Conservation (phyloP, 2,113 vertebrate genomes). For the Amphiprion ocellaris region DNA sequence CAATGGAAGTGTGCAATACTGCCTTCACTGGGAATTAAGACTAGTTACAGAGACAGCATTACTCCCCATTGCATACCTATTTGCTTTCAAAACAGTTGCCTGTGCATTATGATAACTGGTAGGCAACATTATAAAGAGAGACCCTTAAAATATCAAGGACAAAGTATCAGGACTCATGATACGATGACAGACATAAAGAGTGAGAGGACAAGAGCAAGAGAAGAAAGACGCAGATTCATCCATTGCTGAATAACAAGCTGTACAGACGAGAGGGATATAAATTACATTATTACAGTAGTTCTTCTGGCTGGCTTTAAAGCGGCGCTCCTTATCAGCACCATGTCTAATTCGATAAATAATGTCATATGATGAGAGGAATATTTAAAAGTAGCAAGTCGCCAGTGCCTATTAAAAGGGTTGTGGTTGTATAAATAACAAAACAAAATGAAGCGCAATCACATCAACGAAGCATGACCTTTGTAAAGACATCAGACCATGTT, state of each 20-base stretch:
- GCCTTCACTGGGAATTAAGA: neutral
- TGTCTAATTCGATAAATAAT: constrained; percentile 36
- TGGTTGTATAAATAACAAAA: neutral
- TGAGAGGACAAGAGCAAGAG: neutral
- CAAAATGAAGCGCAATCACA: neutral
- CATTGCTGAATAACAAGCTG: constrained; percentile 6
- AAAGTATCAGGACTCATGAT: neutral
- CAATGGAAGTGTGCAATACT: neutral
- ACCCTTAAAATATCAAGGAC: neutral
- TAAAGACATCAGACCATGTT: neutral
- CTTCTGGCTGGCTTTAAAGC: constrained; percentile 35
- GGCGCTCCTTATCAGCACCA: constrained; percentile 45
- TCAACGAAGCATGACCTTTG: neutral
- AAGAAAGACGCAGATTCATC: constrained; percentile 13
- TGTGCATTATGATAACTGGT: neutral
- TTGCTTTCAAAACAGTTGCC: constrained; percentile 2
- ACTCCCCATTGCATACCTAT: neutral
- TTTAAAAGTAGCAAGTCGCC: constrained; percentile 19
- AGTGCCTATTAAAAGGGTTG: neutral
- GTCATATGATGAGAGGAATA: constrained; percentile 26
- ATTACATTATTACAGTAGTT: constrained; percentile 36
- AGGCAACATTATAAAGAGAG: neutral
- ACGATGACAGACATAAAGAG: neutral
- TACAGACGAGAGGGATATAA: constrained; percentile 21
- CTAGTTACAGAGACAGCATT: neutral